Evolutionary conservation across 2,888 invertebrate genomes (phyloP).

Genomic region (Rutpela maculata): DNA sequence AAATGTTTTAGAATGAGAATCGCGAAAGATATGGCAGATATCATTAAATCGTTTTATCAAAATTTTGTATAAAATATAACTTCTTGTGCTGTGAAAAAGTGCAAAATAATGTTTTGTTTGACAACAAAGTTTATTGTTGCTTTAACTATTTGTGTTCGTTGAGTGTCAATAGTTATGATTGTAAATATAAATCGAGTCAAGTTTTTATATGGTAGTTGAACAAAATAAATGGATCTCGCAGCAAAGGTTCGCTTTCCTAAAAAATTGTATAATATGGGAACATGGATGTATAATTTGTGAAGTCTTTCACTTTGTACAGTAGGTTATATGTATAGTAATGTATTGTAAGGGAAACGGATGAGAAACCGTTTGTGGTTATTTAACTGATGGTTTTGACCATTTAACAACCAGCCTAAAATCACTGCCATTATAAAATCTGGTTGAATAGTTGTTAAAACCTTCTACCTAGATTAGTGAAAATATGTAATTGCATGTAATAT

Average conservation of each 20-base stretch:
- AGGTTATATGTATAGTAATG: slow-evolving; percentile 71
- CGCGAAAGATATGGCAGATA: background rate
- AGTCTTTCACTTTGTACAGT: slow-evolving; percentile 71
- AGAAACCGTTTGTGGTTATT: slow-evolving; percentile 54
- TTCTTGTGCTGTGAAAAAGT: slow-evolving; percentile 27
- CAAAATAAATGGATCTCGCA: slow-evolving; percentile 56
- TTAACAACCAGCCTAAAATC: slow-evolving; percentile 69
- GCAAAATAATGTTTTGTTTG: slow-evolving; percentile 16
- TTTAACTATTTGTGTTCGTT: slow-evolving; percentile 18
- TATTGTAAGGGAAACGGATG: slow-evolving; percentile 61
- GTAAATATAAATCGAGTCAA: slow-evolving; percentile 32
- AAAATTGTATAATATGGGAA: slow-evolving; percentile 57
- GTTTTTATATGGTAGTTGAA: slow-evolving; percentile 51
- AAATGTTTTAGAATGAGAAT: background rate
- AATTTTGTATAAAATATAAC: slow-evolving; percentile 6
- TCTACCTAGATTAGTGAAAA: slow-evolving; percentile 62
- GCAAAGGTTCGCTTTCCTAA: slow-evolving; percentile 61
- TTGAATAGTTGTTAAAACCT: slow-evolving; percentile 65
- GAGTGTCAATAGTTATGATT: slow-evolving; percentile 10
- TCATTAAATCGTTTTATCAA: background rate
- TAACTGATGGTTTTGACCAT: slow-evolving; percentile 64
- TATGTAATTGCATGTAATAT: slow-evolving; percentile 59
- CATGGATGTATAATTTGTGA: slow-evolving; percentile 64
- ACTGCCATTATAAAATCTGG: slow-evolving; percentile 68
- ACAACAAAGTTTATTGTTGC: slow-evolving; percentile 13